Percentiles rank a stretch among this genome's conserved stretches.
These are phyloP conservation scores for Regulus satrapa DNA, from an alignment of 2,113 vertebrate genomes.

Conservation along the genomic window DNA sequence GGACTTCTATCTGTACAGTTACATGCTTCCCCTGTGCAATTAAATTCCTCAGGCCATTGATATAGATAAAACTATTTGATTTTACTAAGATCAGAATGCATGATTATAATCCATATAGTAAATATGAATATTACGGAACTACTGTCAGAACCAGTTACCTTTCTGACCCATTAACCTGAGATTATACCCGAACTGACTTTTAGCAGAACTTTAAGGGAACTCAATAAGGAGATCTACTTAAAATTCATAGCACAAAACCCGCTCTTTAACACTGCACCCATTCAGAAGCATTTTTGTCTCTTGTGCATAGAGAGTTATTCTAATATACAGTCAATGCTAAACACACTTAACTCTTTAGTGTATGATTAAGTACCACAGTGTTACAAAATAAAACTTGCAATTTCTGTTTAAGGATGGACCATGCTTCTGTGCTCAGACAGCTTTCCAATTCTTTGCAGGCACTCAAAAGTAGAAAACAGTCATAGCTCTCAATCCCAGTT, in stretches of 20 bases:
- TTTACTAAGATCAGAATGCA: background rate
- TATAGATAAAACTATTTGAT: background rate
- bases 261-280: background rate
- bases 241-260: background rate
- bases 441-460: background rate
- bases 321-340: background rate
- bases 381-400: background rate
- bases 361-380: background rate
- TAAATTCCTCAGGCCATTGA: background rate
- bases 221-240: background rate
- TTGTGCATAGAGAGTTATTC: background rate
- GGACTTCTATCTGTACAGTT: background rate
- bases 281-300: background rate
- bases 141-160: background rate
- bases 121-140: background rate
- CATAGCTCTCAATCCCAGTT: background rate
- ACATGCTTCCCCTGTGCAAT: background rate
- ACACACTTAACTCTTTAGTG: background rate
- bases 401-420: background rate
- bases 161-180: background rate
- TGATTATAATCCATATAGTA: background rate
- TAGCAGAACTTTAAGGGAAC: background rate
- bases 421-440: background rate
- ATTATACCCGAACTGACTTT: rapidly evolving
- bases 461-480: background rate